Conservation (phyloP, 2,113 vertebrate species). For the Otolemur garnettii region DNA sequence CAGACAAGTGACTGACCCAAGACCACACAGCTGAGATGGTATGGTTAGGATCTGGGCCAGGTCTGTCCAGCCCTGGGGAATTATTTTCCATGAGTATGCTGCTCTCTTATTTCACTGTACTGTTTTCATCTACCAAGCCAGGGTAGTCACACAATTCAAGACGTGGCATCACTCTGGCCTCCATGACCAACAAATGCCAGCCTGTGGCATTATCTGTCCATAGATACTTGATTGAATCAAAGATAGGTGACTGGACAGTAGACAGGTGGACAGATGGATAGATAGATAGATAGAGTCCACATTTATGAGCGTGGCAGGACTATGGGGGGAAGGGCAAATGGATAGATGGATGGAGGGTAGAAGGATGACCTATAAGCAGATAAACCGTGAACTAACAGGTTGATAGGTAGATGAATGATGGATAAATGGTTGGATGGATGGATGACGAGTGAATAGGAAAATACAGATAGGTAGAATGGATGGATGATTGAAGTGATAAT, state of each 20-base stretch:
- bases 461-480: too few species aligned
- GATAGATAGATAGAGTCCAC: not conserved
- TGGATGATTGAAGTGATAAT: not conserved
- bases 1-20: not conserved
- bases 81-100: not conserved
- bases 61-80: not conserved
- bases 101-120: rapidly evolving
- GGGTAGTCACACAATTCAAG: not conserved
- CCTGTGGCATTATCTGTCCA: not conserved
- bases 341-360: not conserved
- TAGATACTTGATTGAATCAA: not conserved
- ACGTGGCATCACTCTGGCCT: rapidly evolving
- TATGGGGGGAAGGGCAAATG: not conserved
- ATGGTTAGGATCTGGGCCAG: not conserved
- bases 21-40: not conserved
- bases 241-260: not conserved
- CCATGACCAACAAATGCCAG: rapidly evolving
- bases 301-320: not conserved
- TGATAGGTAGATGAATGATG: not conserved
- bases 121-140: not conserved
- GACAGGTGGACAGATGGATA: too few species aligned
- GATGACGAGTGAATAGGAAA: too few species aligned
- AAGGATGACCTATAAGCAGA: too few species aligned
- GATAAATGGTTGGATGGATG: too few species aligned
- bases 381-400: not conserved